Evolutionary conservation across 2,113 vertebrate species (phyloP), one percentile per base, ranked within the genome.

Genomic region (Alligator sinensis): DNA sequence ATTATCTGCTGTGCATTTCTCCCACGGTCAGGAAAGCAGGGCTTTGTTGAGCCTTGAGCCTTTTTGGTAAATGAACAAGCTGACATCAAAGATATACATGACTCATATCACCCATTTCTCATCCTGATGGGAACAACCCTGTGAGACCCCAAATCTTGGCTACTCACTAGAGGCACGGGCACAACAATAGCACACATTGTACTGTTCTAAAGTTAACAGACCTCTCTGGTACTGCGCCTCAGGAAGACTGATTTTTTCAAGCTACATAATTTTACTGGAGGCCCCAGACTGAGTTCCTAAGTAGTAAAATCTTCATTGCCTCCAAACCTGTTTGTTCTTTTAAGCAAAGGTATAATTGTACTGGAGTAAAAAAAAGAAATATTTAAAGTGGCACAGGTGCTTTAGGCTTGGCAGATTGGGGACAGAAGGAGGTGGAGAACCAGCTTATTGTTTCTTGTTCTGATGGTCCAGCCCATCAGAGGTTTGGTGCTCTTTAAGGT

Each of bases 401-500:
- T 90, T 91, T 89, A 91, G 60, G 17, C 13, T 1, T 64, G 75
- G 82, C 80, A 77, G 28, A 25, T 77, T 34, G 47, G 47, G 47
- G 47, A 47, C 47, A 47, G 47, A 47, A 47, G 47, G 47, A 47
- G 47, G 19, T 77, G 34, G 61, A 70, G 76, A 89, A 84, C 10
- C 47, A 30, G 47, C 4, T 55, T 5, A 47, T 1, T 82, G 62
- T 70, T 59, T 77, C 83, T 62, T 47, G 27, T 80, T 88, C 76
- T 82, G 72, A 62, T 64, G 27, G 80, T 54, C 58, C 38, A 89
- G 22, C 13, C 2, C 11, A 78, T 34, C 27, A 80, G 77, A 9
- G 34, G 84, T 95, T 88, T 89, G 34, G 59, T 91, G 72, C 24
- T 66, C 74, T n/a, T 91, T 80, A 47, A 30, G 86, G 81, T 59